Conservation (phyloP, 2,797 vertebrate genomes). For the Leucoraja ocellata region DNA sequence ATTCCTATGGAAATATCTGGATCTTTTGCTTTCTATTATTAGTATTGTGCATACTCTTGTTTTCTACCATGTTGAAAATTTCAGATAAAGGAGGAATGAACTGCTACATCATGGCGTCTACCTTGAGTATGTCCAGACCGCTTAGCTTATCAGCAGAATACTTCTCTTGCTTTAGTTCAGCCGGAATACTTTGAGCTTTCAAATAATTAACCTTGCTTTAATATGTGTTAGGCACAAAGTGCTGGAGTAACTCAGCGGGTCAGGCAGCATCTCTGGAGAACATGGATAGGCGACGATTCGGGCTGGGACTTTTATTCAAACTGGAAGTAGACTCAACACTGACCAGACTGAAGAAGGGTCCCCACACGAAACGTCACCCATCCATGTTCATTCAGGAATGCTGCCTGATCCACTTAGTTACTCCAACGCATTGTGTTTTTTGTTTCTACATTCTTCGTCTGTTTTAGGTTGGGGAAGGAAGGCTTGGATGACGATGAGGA, state of each 20-base stretch:
- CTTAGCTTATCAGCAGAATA: not conserved
- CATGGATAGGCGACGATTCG: too few relatives aligned
- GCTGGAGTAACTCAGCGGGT: too few relatives aligned
- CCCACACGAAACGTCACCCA: too few relatives aligned
- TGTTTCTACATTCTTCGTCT: not conserved
- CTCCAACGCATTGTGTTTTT: too few relatives aligned
- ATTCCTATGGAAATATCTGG: not conserved
- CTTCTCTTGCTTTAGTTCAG: not conserved
- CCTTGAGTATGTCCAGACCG: too few relatives aligned
- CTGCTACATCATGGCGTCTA: too few relatives aligned
- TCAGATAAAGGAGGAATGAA: not conserved
- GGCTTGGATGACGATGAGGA: conserved; percentile 70
- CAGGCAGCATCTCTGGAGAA: too few relatives aligned
- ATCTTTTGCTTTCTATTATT: not conserved
- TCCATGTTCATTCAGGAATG: too few relatives aligned
- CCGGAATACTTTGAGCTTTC: not conserved
- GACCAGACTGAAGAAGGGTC: too few relatives aligned
- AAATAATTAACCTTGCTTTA: not conserved
- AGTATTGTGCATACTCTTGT: not conserved
- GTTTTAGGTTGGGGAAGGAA: conserved; percentile 64
- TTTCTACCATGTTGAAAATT: not conserved
- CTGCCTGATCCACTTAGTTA: too few relatives aligned
- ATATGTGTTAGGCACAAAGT: conserved; percentile 49
- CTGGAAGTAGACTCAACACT: too few relatives aligned
- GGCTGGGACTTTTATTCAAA: too few relatives aligned